phyloP scores from a whole-genome alignment of 2,113 vertebrate genomes.

The Chaetura pelagica region DNA sequence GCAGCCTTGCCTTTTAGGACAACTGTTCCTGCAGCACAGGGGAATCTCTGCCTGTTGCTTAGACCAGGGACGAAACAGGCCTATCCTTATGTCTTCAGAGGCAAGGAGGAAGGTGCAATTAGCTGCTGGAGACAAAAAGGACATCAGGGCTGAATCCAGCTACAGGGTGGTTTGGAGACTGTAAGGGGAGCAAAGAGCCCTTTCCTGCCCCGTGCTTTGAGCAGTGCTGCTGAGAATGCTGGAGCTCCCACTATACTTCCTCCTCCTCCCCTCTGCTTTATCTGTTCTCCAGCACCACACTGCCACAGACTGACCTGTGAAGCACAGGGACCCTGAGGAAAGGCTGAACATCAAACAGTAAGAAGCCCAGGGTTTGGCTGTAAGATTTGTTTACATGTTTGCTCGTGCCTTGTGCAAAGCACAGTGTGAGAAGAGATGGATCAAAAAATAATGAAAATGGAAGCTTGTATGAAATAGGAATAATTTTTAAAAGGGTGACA shows the following conservation, averaged over 20 bases:
- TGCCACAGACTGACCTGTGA: not conserved
- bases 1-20: not conserved
- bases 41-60: not conserved
- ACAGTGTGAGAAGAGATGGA: not conserved
- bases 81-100: not conserved
- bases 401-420: conserved; percentile 12
- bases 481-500: not conserved
- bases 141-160: not conserved
- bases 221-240: not conserved
- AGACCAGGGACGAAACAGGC: not conserved
- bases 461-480: not conserved
- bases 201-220: not conserved
- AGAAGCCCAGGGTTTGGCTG: not conserved
- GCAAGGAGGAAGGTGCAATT: not conserved
- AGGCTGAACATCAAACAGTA: not conserved
- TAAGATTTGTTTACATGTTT: not conserved
- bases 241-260: not conserved
- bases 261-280: not conserved
- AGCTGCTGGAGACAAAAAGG: not conserved
- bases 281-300: not conserved
- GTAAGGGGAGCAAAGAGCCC: not conserved
- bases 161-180: not conserved
- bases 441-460: conserved; percentile 27
- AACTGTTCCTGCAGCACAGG: not conserved
- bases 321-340: not conserved